Evolutionary conservation across 2,113 vertebrate genomes (phyloP).

Genomic region (Origma solitaria): DNA sequence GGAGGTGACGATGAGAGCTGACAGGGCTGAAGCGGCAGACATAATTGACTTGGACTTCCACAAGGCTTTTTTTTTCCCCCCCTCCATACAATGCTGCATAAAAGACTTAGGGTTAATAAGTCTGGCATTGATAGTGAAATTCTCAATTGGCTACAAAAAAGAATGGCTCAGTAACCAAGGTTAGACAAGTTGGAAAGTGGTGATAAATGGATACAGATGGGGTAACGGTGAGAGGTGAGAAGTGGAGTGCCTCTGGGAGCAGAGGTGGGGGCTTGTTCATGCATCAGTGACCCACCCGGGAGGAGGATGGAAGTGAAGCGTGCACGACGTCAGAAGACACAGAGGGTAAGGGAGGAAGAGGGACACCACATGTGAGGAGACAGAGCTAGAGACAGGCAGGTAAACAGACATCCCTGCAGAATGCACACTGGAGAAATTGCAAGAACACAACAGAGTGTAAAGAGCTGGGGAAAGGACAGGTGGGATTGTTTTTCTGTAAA

Average conservation of each 20-base stretch:
- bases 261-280: constrained; percentile 18
- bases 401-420: background rate
- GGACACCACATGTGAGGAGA: background rate
- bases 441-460: background rate
- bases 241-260: background rate
- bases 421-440: background rate
- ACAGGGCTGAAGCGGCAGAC: constrained; percentile 58
- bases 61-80: background rate
- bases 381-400: background rate
- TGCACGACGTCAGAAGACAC: background rate
- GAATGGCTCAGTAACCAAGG: constrained; percentile 36
- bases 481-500: background rate
- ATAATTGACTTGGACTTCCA: constrained; percentile 61
- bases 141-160: constrained; percentile 50
- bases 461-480: background rate
- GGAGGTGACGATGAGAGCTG: constrained; percentile 59
- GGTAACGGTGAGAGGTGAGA: constrained; percentile 45
- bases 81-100: background rate
- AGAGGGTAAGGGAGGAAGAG: background rate
- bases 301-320: background rate
- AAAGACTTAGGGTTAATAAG: constrained; percentile 45
- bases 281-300: background rate
- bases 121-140: constrained; percentile 60
- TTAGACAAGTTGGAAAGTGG: constrained; percentile 62
- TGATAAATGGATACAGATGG: constrained; percentile 66